These are phyloP conservation scores for Drosophila macrothrix DNA, from an alignment of 2,888 invertebrate species.

Conservation along the genomic window DNA sequence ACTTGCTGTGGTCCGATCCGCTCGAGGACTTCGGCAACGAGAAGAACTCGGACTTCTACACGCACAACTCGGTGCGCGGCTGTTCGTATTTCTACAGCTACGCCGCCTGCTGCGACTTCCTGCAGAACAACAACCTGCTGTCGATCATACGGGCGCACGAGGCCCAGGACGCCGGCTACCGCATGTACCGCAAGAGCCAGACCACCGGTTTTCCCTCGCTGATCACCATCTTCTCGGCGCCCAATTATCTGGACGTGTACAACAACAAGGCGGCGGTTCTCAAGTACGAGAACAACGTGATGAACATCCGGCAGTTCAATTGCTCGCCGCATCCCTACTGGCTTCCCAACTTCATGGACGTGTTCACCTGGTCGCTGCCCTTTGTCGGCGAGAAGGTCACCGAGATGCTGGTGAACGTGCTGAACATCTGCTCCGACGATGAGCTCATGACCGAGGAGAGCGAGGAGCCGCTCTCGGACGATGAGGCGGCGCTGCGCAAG, in stretches of 20 bases:
- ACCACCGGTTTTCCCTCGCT: constrained; percentile 99
- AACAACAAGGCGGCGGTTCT: constrained; percentile 99
- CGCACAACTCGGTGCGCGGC: constrained; percentile 99
- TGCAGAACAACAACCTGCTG: constrained; percentile 99
- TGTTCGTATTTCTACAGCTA: constrained; percentile 99
- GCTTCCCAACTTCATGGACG: constrained; percentile 99
- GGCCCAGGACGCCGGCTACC: constrained; percentile 99
- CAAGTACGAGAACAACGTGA: constrained; percentile 99
- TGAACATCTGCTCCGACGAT: constrained; percentile 99
- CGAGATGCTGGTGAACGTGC: constrained; percentile 99
- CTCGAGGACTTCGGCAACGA: constrained; percentile 99
- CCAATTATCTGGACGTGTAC: constrained; percentile 99
- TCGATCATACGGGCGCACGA: constrained; percentile 99
- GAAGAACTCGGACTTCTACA: constrained; percentile 99
- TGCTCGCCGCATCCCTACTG: constrained; percentile 99
- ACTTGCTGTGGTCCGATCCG: constrained; percentile 99
- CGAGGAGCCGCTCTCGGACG: constrained; percentile 87
- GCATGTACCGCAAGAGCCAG: constrained; percentile 99
- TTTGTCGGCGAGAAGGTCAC: constrained; percentile 99
- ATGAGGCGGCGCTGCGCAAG: constrained; percentile 97
- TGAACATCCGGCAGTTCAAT: constrained; percentile 99
- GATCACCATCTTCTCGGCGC: constrained; percentile 99
- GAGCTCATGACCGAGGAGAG: constrained; percentile 99
- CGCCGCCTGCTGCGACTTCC: constrained; percentile 99
- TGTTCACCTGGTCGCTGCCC: constrained; percentile 99